Base-by-base conservation (phyloP, 2,797 vertebrate genomes). In the Acrossocheilus wenchowensis region DNA sequence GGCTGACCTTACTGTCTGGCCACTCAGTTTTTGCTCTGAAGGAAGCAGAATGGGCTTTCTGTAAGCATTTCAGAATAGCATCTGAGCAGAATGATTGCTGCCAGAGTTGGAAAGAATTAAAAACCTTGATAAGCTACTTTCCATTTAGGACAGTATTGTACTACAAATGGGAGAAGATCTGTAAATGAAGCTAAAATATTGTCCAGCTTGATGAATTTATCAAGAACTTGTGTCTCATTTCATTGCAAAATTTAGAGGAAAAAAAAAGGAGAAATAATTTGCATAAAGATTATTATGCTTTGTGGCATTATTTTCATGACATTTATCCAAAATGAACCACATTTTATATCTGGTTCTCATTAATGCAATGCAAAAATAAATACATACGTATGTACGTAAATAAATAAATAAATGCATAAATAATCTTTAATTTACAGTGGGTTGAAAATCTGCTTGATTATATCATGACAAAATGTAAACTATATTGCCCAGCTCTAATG, bases 1-100 rank as follows among this genome's bases (percentile, higher is more conserved):
- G 11, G 73, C 8, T 36, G 81, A 81, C 69, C 72, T 81, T 77
- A 80, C 39, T 83, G 73, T 75, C 71, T 86, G 82, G 68, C 72
- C 45, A 23, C 39, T 81, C 72, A 50, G 26, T 73, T 74, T 86
- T 89, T 81, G 84, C 71, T 43, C 50, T 60, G 45, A 75, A 39
- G 36, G 41, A 72, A 78, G 17, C 8, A 30, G 36, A 83, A 45
- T 72, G 9, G 1, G 11, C 21, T 60, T 74, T 77, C 68, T 83
- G 11, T 82, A 69, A 45, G 57, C 74, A 68, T 77, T 57, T 39
- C 19, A 39, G 45, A 72, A 8, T 10, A 50, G 48, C 57, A 21
- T 82, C 36, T 41, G 23, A 78, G 11, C 78, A 74, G 21, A 54
- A 11, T 43, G 21, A 74, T 60, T 68, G 57, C 10, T 21, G 62